Evolutionary conservation across 2,113 vertebrate genomes (phyloP), one percentile per base, ranked within the genome.

Genomic region (Sorex araneus): DNA sequence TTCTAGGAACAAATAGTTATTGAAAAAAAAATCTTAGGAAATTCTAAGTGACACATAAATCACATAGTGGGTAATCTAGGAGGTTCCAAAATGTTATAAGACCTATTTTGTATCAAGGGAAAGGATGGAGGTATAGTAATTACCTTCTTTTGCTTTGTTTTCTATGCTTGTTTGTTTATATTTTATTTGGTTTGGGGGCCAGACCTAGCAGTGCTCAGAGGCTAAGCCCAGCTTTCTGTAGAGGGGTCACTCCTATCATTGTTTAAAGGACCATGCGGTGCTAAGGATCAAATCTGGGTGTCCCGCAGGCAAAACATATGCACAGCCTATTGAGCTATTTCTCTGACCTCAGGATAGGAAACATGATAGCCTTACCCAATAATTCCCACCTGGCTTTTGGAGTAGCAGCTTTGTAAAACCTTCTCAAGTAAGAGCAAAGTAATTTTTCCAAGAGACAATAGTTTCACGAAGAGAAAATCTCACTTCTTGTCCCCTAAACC

Each of bases 401-500:
- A 76, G 30, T 21, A 88, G 36, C 40, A 66, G 1, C 19, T 60
- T 3, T 74, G 82, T 80, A 71, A 88, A 2, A 77, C 34, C 36
- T 84, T 82, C 30, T 71, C 36, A 50, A 77, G 82, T 10, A 12
- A 94, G 8, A 86, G 10, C 7, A 89, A 92, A 66, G 87, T 69
- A 95, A 82, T 85, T 81, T 84, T 60, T 54, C 54, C 54, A 54
- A 54, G 54, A 54, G 54, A 54, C 54, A 54, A 54, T 82, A 73
- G 10, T 2, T 18, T 92, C 76, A 89, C 78, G 13, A 71, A 66
- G 34, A 83, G 32, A 94, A 83, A 79, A 54, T 45, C 63, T 60
- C 28, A 85, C 4, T n/a, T 90, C 36, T 84, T 66, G 90, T 94
- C 84, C 71, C 50, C 45, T 43, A 90, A 93, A 82, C 16, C 86